Evolutionary conservation across 2,797 vertebrate genomes (phyloP), one percentile per base, ranked within the genome.

Genomic region (Australoheros facetus): DNA sequence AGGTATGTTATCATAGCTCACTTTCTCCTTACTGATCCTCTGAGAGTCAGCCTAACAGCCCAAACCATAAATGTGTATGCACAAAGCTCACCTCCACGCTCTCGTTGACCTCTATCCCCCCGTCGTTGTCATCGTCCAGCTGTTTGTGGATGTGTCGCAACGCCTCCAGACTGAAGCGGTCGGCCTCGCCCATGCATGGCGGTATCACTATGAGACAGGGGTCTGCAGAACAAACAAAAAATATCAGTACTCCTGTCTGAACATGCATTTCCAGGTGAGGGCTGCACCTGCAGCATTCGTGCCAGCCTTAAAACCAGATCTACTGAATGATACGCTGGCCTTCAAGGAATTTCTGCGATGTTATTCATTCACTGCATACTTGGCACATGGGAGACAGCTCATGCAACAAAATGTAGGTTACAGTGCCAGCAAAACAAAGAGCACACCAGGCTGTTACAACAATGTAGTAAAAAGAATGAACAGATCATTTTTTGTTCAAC

Each of bases 61-160:
- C 2, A 1, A 51, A 58, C 19, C 13, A 37, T 70, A 34, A 21
- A 45, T 1, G 10, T 3, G n/a, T 17, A 23, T 8, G 4, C 0
- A 4, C 28, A 1, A n/a, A 21, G 13, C 91, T 94, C 95, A 99
- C 98, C 97, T 99, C 98, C 88, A 98, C 97, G 13, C 98, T 99
- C 95, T 99, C 98, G 81, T 99, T 98, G 85, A 99, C 98, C 92
- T 99, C 98, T 48, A 99, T 99, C 1, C 97, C 98, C 13, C 98
- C 98, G 53, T 99, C 98, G 71, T 99, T 98, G 95, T 99, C 98
- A 58, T 99, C 98, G 28, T 99, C 98, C 96, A 99, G 97, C 89
- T 99, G 98, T 82, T 99, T 99, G 91, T 99, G 98, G 90, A 99
- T 99, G 92, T 96, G 97, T 30, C 97, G 96, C 75, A 99, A 96